Evolutionary conservation across 2,888 invertebrate genomes (phyloP), one percentile per base, ranked within the genome.

Genomic region (Papilio demoleus): DNA sequence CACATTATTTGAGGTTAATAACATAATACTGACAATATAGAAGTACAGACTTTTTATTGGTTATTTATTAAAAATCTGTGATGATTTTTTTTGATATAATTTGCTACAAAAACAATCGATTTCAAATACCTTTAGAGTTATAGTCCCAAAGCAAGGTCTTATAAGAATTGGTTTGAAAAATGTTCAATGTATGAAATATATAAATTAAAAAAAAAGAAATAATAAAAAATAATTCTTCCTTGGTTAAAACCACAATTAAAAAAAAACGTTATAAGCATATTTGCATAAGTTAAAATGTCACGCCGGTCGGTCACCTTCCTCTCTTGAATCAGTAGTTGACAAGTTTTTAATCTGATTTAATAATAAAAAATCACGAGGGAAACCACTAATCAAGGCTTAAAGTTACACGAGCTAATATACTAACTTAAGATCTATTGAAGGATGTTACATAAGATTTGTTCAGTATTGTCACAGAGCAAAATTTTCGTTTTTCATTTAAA

Each of bases 401-500:
- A 27, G 50, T 53, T 27, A 53, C 53, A 53, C 53, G 24, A n/a
- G 53, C 27, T n/a, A n/a, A n/a, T n/a, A n/a, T n/a, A n/a, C n/a
- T n/a, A n/a, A n/a, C n/a, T n/a, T n/a, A n/a, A n/a, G n/a, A n/a
- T n/a, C n/a, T n/a, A n/a, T n/a, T n/a, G n/a, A n/a, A n/a, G n/a
- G n/a, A n/a, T n/a, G n/a, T n/a, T n/a, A n/a, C n/a, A n/a, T n/a
- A n/a, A n/a, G n/a, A n/a, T n/a, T n/a, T n/a, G n/a, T n/a, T n/a
- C n/a, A n/a, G n/a, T n/a, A n/a, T n/a, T n/a, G n/a, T n/a, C n/a
- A n/a, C n/a, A n/a, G n/a, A n/a, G n/a, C n/a, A n/a, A n/a, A n/a
- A n/a, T n/a, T n/a, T n/a, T n/a, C n/a, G n/a, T n/a, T n/a, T n/a
- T n/a, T n/a, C n/a, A n/a, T n/a, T n/a, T n/a, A n/a, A n/a, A n/a